Conservation (phyloP, 2,797 vertebrate species). For the Phoebastria nigripes region DNA sequence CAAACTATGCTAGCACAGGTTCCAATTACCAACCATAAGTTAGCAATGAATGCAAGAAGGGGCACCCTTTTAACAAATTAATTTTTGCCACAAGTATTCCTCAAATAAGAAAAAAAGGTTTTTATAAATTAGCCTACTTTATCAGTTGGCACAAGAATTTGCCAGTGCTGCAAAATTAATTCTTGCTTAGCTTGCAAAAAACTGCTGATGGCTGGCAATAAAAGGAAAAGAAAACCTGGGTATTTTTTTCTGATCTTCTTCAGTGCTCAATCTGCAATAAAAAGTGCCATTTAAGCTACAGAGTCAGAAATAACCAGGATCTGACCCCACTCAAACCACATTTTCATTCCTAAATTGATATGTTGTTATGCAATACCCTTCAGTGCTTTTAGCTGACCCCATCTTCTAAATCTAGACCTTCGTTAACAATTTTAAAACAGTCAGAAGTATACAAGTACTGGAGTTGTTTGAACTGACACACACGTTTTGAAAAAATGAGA, state of each 20-base stretch:
- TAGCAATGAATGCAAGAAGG: neutral
- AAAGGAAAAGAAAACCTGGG: slow-evolving; percentile 9
- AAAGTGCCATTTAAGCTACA: neutral
- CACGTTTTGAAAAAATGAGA: rapidly evolving
- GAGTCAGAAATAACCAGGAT: slow-evolving; percentile 35
- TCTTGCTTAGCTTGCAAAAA: slow-evolving; percentile 39
- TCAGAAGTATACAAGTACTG: neutral
- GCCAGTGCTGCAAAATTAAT: neutral
- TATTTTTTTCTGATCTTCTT: slow-evolving; percentile 14
- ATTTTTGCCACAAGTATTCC: neutral
- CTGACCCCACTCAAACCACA: neutral
- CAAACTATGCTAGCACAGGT: neutral
- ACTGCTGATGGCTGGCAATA: slow-evolving; percentile 4
- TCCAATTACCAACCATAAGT: neutral
- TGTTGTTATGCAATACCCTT: neutral
- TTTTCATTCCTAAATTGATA: neutral
- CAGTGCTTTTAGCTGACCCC: neutral
- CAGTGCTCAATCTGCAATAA: neutral
- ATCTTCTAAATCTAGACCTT: neutral
- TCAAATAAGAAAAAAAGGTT: neutral
- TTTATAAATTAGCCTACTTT: slow-evolving; percentile 25
- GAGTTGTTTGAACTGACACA: neutral
- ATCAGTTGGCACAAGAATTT: slow-evolving; percentile 19
- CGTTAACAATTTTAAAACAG: neutral
- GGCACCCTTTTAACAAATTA: neutral